Base-by-base conservation (phyloP, 2,113 vertebrate genomes). In the Anguilla rostrata region DNA sequence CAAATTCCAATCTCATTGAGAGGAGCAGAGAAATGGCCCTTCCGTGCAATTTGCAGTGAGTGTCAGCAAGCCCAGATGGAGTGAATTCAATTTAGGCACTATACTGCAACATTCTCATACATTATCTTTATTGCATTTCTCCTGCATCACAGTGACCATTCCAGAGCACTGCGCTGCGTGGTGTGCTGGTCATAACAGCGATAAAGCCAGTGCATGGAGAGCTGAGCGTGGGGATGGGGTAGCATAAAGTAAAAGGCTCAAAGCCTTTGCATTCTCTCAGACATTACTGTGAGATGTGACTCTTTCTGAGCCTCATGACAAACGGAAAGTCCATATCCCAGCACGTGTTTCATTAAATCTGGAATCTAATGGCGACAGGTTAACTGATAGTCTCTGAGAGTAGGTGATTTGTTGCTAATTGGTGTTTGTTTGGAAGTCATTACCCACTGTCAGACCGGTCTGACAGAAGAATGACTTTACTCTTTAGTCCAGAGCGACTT, bases 81-180 rank as follows among this genome's bases (percentile, higher is more conserved):
- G 20, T 66, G 60, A 66, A 66, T 22, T 66, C 3, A 66, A 66
- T 66, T 66, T 66, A 26, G 60, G 60, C 11, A 26, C 60, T 66
- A 66, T 26, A 26, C 83, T 81, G 79, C 71, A 9, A 71, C 82
- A 63, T 85, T 87, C 86, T 84, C 79, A 39, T 26, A 87, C 81
- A 89, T 90, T 88, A 90, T 83, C 2, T 83, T 83, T 46, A 20
- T 83, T 49, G 40, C 80, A 85, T 81, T 71, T 78, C 83, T 83
- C 79, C 78, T 81, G 79, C 34, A 88, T 88, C 84, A 86, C 41
- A 85, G 82, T 80, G 22, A 63, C 18, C 18, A 2, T 26, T 22
- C 20, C 3, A 22, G 60, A 22, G 20, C 18, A 26, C 60, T 22
- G 60, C 7, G 18, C 60, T 22, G 60, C 7, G 18, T 63, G 60